A percentile compares a stretch with the other conserved stretches of the same genome.
phyloP scores from a whole-genome alignment of 2,113 vertebrate species.

The Ictalurus furcatus region DNA sequence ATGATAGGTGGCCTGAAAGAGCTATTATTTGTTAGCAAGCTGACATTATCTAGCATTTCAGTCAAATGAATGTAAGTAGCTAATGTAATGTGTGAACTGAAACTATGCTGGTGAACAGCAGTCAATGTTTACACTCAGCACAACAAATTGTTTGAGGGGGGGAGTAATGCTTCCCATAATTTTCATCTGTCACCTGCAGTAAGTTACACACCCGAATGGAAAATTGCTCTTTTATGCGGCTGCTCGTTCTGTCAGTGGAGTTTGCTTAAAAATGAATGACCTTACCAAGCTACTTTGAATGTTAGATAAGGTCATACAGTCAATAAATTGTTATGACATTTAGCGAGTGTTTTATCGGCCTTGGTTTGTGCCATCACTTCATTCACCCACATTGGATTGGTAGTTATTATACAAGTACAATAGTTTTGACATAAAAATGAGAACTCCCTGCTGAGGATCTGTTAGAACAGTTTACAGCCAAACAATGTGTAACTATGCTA shows the following conservation, averaged over 20 bases:
- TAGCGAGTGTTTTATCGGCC: background rate
- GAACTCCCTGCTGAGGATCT: background rate
- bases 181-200: background rate
- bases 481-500: background rate
- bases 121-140: background rate
- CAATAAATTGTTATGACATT: background rate
- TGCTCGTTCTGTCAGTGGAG: too few relatives aligned
- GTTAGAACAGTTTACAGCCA: background rate
- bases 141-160: background rate
- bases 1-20: background rate
- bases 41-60: background rate
- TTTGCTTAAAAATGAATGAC: background rate
- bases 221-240: too few relatives aligned
- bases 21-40: background rate
- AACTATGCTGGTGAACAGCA: background rate
- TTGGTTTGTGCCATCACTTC: background rate
- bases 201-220: background rate
- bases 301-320: background rate
- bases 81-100: background rate
- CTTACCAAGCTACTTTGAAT: background rate
- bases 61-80: too few relatives aligned
- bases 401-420: background rate
- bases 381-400: background rate
- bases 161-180: too few relatives aligned
- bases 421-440: background rate